Evolutionary conservation across 2,113 vertebrate species (phyloP), one percentile per base, ranked within the genome.

Genomic region (Rissa tridactyla): DNA sequence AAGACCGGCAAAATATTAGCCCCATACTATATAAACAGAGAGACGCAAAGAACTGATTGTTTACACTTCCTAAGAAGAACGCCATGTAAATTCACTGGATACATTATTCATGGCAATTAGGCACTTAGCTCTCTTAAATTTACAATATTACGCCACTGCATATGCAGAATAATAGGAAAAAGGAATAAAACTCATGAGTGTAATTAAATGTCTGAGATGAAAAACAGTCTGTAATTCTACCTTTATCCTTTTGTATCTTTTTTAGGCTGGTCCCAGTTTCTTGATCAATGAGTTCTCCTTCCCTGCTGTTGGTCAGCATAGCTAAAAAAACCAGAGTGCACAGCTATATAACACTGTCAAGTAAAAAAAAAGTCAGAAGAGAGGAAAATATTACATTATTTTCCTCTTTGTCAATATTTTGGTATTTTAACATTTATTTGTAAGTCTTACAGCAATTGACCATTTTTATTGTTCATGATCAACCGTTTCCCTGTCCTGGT

Each of bases 231-330:
- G 60, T 51, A 30, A 76, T 93, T 93, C 97, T 98, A 99, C 99
- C 99, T 99, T 99, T 99, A 95, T 99, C 98, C 93, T 98, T 99
- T 81, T 98, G 98, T 78, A 99, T 98, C 97, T 98, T 99, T 98
- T 99, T 99, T 97, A 99, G 97, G 95, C 97, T 98, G 88, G 98
- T 97, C 92, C 97, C 98, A 90, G 97, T 98, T 89, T 99, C 98
- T 94, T 98, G 98, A 83, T 98, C 98, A 96, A 96, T 87, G 88
- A 98, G 96, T 65, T 98, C 97, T 82, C 98, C 98, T 90, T 98
- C 98, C 92, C 98, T 97, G 70, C 96, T 98, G 95, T 96, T 97
- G 88, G 97, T 97, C 97, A 99, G 96, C 32, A 98, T 94, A 95
- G 96, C 97, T 98, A 71, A 64, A 96, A 90, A 94, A 96, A 76